phyloP scores from a whole-genome alignment of 2,797 vertebrate species.

The Sitta carolinensis region DNA sequence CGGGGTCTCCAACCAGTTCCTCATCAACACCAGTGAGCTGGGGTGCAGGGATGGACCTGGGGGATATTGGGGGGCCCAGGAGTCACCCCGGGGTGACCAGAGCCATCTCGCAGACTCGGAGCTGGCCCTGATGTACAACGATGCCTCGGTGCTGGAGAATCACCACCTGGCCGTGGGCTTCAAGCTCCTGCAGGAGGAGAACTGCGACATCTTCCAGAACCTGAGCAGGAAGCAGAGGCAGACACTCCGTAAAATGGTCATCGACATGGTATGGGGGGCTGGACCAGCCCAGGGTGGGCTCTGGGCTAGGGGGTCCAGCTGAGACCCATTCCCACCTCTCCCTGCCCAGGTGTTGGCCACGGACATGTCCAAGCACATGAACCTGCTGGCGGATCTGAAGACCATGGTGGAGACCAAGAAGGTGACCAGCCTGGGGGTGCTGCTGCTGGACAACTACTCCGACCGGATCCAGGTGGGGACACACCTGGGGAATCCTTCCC shows the following conservation, averaged over 20 bases:
- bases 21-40: slow-evolving; percentile 92
- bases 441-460: slow-evolving; percentile 93
- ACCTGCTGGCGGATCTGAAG: slow-evolving; percentile 91
- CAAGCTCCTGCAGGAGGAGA: slow-evolving; percentile 91
- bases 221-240: slow-evolving; percentile 88
- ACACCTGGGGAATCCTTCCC: not conserved
- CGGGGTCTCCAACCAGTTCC: slow-evolving; percentile 93
- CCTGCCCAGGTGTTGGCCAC: slow-evolving; percentile 87
- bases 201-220: slow-evolving; percentile 93
- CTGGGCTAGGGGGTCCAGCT: not conserved
- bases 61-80: accelerated
- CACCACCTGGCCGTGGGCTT: slow-evolving; percentile 94
- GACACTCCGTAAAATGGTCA: slow-evolving; percentile 90
- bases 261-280: slow-evolving; percentile 83
- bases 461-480: slow-evolving; percentile 89
- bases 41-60: not conserved
- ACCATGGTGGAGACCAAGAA: slow-evolving; percentile 98
- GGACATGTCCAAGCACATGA: slow-evolving; percentile 98
- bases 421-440: slow-evolving; percentile 90
- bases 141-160: slow-evolving; percentile 90
- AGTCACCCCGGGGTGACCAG: accelerated
- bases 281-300: accelerated
- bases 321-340: accelerated
- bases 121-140: slow-evolving; percentile 93
- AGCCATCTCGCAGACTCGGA: slow-evolving; percentile 82